phyloP scores from a whole-genome alignment of 2,797 vertebrate species.

The Carapus acus region DNA sequence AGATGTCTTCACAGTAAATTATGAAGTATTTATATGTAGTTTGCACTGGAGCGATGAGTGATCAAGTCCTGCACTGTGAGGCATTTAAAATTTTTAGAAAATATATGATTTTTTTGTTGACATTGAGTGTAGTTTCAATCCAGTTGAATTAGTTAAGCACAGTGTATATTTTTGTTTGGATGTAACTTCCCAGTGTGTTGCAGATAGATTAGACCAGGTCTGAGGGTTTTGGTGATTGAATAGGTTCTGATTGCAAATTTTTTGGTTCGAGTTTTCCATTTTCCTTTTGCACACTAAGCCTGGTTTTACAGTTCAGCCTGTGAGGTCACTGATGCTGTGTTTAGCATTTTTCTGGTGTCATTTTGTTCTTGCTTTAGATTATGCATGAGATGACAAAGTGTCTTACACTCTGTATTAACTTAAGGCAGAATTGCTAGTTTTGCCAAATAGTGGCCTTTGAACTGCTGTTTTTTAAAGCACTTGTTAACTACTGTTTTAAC shows the following conservation, averaged over 20 bases:
- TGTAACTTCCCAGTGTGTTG: background rate
- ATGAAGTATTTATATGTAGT: background rate
- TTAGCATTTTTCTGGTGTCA: no score
- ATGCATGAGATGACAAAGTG: no score
- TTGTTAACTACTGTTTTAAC: conserved; percentile 33
- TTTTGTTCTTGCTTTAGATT: no score
- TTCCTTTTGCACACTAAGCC: background rate
- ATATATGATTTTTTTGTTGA: background rate
- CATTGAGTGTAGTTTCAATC: background rate
- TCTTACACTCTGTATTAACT: background rate
- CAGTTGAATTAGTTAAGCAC: background rate
- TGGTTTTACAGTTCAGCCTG: background rate
- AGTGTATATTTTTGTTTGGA: background rate
- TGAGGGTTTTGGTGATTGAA: no score
- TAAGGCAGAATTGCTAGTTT: conserved; percentile 29
- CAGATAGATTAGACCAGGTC: no score
- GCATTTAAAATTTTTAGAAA: background rate
- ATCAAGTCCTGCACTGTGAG: background rate
- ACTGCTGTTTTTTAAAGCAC: conserved; percentile 44
- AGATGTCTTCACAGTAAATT: background rate
- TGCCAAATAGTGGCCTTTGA: conserved; percentile 11
- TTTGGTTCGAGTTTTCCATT: background rate
- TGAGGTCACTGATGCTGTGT: background rate
- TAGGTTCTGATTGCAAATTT: background rate
- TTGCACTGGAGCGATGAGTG: conserved; percentile 4